phyloP scores from a whole-genome alignment of 1,140 invertebrate species.

The Octopus bimaculoides region DNA sequence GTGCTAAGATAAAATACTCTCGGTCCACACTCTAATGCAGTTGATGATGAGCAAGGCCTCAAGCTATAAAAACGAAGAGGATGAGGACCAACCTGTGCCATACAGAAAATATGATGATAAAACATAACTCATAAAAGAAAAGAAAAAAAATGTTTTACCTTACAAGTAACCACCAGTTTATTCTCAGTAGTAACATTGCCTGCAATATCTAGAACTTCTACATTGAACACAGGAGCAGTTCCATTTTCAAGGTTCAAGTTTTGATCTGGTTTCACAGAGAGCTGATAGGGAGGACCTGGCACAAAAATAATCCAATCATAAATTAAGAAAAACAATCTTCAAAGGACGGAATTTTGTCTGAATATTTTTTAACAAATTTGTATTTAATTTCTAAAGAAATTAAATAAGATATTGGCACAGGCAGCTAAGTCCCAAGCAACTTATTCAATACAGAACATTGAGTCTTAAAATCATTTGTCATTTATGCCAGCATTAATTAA shows the following conservation, averaged over 20 bases:
- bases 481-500: too few species aligned
- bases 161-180: slow-evolving; percentile 22
- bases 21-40: too few species aligned
- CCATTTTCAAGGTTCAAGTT: slow-evolving; percentile 52
- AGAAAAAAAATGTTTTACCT: slow-evolving; percentile 38
- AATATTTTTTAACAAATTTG: too few species aligned
- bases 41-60: too few species aligned
- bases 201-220: slow-evolving; percentile 44
- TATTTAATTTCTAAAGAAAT: too few species aligned
- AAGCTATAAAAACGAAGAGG: too few species aligned
- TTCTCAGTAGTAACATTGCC: slow-evolving; percentile 47
- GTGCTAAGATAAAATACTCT: too few species aligned
- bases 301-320: slow-evolving; percentile 3
- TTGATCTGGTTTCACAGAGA: slow-evolving; percentile 40
- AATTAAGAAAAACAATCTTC: background rate
- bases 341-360: too few species aligned
- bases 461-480: too few species aligned
- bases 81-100: slow-evolving; percentile 26
- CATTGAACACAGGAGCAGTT: slow-evolving; percentile 31
- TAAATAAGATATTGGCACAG: too few species aligned
- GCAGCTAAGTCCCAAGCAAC: too few species aligned
- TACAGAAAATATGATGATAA: slow-evolving; percentile 43
- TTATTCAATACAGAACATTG: too few species aligned
- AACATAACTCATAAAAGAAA: slow-evolving; percentile 26
- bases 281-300: slow-evolving; percentile 31